phyloP scores from a whole-genome alignment of 2,888 invertebrate species.

The Lagria hirta region DNA sequence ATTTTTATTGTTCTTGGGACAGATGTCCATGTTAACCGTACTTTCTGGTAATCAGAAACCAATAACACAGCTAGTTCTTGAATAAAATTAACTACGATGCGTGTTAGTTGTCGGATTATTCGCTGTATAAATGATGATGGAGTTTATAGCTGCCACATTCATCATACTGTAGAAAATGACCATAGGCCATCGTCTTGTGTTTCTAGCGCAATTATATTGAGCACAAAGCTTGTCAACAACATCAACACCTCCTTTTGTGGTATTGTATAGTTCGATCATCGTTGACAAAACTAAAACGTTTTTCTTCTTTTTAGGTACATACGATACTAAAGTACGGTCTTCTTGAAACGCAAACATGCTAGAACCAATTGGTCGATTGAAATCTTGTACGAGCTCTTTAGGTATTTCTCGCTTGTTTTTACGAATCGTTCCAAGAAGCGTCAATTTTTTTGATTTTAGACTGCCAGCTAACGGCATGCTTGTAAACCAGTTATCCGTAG shows the following conservation, averaged over 20 bases:
- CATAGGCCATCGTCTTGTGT: conserved; percentile 5
- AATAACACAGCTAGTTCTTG: no score
- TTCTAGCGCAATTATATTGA: not conserved
- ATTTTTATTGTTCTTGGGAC: not conserved
- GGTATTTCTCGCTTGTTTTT: conserved; percentile 4
- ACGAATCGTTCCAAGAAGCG: not conserved
- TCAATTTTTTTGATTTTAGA: not conserved
- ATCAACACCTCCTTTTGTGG: conserved; percentile 5
- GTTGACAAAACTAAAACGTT: conserved; percentile 4
- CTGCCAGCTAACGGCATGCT: not conserved
- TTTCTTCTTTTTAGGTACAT: conserved; percentile 1
- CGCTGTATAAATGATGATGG: not conserved
- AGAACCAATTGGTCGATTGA: not conserved
- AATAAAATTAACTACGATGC: no score
- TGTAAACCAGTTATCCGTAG: conserved; percentile 5
- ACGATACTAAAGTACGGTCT: not conserved
- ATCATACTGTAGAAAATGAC: conserved; percentile 1
- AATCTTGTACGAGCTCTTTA: not conserved
- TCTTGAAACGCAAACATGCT: not conserved
- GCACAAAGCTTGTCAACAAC: conserved; percentile 2
- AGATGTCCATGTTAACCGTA: no score
- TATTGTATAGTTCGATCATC: conserved; percentile 4
- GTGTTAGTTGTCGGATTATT: no score
- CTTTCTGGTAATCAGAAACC: no score
- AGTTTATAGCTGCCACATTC: conserved; percentile 4